Conservation (phyloP, 2,797 vertebrate genomes). For the Rousettus madagascariensis region DNA sequence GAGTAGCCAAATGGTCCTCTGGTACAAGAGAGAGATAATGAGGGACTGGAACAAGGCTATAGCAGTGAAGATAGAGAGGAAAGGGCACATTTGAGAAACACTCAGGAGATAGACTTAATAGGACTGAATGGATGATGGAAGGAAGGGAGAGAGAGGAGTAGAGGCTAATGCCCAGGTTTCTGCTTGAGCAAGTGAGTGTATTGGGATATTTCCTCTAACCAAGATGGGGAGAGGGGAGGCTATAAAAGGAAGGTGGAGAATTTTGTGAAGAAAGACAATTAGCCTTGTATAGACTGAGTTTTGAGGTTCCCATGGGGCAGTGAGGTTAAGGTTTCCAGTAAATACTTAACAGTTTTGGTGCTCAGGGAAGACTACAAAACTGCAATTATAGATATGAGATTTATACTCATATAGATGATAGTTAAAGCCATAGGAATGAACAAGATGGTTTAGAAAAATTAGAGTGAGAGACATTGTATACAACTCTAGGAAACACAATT, state of each 20-base stretch:
- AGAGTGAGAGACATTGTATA: background rate
- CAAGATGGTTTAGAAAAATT: background rate
- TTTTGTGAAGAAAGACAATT: slow-evolving; percentile 38
- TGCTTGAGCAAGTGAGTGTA: background rate
- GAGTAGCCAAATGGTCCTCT: background rate
- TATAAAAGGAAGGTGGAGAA: background rate
- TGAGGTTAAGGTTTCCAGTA: slow-evolving; percentile 42
- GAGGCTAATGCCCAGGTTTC: background rate
- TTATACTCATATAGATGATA: background rate
- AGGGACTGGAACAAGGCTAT: background rate
- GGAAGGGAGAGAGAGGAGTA: background rate
- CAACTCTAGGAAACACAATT: slow-evolving; percentile 5
- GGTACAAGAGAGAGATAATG: background rate
- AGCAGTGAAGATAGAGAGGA: background rate
- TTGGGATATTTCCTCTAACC: background rate
- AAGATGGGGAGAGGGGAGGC: background rate
- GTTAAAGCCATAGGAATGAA: slow-evolving; percentile 5
- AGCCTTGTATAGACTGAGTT: slow-evolving; percentile 26
- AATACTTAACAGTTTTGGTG: slow-evolving; percentile 32
- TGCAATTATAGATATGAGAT: background rate
- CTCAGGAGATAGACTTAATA: background rate
- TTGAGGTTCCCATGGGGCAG: background rate
- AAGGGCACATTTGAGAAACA: slow-evolving; percentile 19
- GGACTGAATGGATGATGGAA: background rate
- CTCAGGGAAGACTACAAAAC: slow-evolving; percentile 55